phyloP scores from a whole-genome alignment of 1,140 invertebrate genomes.

The Bemisia tabaci region DNA sequence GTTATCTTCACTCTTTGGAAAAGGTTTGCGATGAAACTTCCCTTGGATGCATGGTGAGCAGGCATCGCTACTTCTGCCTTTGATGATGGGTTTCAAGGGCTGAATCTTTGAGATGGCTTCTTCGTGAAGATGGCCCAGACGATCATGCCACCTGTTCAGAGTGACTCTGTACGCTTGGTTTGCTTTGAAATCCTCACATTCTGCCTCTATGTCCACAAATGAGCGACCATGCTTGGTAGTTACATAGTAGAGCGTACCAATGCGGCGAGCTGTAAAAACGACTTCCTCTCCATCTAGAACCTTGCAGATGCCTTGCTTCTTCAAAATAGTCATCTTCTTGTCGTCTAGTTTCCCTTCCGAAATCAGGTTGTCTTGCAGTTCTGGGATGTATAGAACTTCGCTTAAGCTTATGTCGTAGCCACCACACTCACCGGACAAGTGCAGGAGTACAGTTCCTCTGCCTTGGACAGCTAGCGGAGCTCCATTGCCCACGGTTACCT shows the following conservation, averaged over 20 bases:
- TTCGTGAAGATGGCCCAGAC: background rate
- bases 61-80: background rate
- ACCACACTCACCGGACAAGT: conserved; percentile 2
- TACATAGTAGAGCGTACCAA: background rate
- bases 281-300: conserved; percentile 1
- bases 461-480: background rate
- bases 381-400: conserved; percentile 1
- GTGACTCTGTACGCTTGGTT: background rate
- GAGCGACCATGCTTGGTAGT: no score
- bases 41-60: background rate
- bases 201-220: no score
- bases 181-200: no score
- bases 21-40: background rate
- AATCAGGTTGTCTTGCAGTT: conserved; percentile 4
- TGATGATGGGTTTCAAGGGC: background rate
- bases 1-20: background rate
- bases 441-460: background rate
- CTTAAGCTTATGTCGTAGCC: conserved; percentile 2
- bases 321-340: conserved; percentile 4
- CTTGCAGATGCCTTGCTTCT: background rate
- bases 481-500: background rate
- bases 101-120: background rate
- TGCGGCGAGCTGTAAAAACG: background rate
- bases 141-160: background rate
- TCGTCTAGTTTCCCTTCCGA: conserved; percentile 3